Evolutionary conservation across 2,888 invertebrate genomes (phyloP).

Genomic region (Mechanitis mazaeus): DNA sequence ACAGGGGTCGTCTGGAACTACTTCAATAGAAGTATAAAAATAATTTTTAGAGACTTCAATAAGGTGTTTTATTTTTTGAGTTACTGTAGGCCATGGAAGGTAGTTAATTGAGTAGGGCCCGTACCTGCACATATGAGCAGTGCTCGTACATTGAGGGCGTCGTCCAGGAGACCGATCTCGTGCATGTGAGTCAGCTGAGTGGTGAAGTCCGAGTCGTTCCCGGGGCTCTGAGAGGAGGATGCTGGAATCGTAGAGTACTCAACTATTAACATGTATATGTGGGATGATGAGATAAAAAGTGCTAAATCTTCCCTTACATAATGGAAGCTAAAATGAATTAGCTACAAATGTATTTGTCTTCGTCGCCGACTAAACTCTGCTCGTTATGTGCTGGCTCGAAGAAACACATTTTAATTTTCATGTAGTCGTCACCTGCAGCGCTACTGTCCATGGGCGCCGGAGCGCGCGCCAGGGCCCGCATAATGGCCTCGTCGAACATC

Average conservation of each 20-base stretch:
- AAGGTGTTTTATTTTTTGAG: no score
- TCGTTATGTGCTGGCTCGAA: background rate
- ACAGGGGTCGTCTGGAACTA: no score
- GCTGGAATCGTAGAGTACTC: conserved; percentile 34
- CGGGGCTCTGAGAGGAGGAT: conserved; percentile 57
- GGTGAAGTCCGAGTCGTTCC: conserved; percentile 44
- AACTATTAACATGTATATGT: no score
- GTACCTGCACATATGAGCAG: conserved; percentile 81
- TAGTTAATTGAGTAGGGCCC: background rate
- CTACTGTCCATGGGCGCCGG: conserved; percentile 58
- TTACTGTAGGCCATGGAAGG: no score
- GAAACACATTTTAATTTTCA: background rate
- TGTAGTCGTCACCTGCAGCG: conserved; percentile 42
- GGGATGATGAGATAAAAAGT: no score
- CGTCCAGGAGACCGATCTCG: conserved; percentile 93
- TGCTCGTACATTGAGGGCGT: conserved; percentile 89
- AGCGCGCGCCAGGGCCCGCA: conserved; percentile 78
- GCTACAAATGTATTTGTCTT: no score
- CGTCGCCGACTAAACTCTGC: no score
- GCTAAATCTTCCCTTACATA: no score
- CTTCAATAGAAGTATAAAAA: no score
- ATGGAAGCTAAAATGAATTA: no score
- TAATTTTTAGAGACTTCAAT: no score
- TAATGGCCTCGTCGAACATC: conserved; percentile 87
- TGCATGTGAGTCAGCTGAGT: conserved; percentile 87